These are phyloP conservation scores for Drosophila rubida DNA, from an alignment of 2,888 invertebrate species.

Conservation along the genomic window DNA sequence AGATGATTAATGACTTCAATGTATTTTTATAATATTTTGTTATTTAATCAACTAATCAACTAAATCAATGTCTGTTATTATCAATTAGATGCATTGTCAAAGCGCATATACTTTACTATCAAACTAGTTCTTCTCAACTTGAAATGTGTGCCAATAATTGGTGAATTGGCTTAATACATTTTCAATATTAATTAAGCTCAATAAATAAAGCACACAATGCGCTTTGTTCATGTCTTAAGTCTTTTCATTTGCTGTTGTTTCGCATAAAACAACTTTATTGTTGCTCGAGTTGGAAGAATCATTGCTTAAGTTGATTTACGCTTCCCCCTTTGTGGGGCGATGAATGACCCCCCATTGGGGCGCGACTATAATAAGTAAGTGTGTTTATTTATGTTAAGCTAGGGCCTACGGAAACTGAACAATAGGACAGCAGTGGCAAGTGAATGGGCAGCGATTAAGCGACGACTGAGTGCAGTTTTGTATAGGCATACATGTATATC, in stretches of 20 bases:
- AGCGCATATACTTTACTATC: background rate
- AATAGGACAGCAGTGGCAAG: conserved; percentile 23
- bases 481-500: conserved; percentile 2
- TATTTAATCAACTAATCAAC: background rate
- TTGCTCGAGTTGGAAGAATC: conserved; percentile 1
- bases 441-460: conserved; percentile 10
- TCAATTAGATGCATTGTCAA: background rate
- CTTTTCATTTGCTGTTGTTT: conserved; percentile 7
- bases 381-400: conserved; percentile 25
- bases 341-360: conserved; percentile 4
- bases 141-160: background rate
- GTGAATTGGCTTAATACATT: background rate
- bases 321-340: conserved; percentile 14
- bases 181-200: background rate
- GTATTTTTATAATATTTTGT: background rate
- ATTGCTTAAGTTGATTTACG: conserved; percentile 18
- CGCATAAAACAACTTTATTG: conserved; percentile 11
- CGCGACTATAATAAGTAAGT: conserved; percentile 3
- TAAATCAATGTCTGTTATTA: background rate
- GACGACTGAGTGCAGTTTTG: background rate
- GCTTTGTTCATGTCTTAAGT: conserved; percentile 2
- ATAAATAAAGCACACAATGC: conserved; percentile 13
- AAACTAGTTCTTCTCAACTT: background rate
- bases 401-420: conserved; percentile 23
- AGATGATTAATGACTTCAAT: too few species aligned